Evolutionary conservation across 2,113 vertebrate species (phyloP), one percentile per base, ranked within the genome.

Genomic region (Oncorhynchus nerka): DNA sequence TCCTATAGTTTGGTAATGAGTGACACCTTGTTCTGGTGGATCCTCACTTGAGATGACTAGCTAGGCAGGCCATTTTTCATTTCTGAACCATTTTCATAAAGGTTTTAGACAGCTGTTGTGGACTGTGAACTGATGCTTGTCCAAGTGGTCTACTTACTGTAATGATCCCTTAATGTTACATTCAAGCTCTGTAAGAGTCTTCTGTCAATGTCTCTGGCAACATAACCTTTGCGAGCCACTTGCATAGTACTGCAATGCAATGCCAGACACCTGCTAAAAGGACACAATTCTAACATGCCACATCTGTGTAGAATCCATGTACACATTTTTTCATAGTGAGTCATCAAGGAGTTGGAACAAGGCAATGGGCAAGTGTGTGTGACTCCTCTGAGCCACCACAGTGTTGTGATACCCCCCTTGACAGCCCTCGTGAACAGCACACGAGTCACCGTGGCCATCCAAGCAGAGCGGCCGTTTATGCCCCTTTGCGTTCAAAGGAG

Each of bases 391-490:
- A 30, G 64, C 9, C 59, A 22, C 39, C 39, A 45, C 8, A 2
- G 39, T 3, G 12, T 5, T 64, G 20, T 64, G 61, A 64, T 51
- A 15, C 19, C 61, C n/a, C 61, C 22, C 22, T 64, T 64, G 68
- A 70, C 34, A 70, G 68, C 13, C 49, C 13, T 51, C 49, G 1
- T 5, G 20, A 70, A 45, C 34, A 70, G 57, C 77, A 59, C 74
- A 74, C 77, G 70, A 86, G 77, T 86, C 81, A 86, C 79, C 70
- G 83, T 84, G 85, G 84, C 77, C 77, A 48, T 81, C 75, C 79
- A 89, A 78, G 84, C 84, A 78, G 62, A 88, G 83, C 77, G 70
- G 76, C 66, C 77, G 84, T 87, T 84, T 80, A 80, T 80, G 85
- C 70, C 49, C 68, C 81, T 61, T 73, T 49, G 70, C 78, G 45